Base-by-base conservation (phyloP, 1,140 invertebrate genomes). In the Euglossa dilemma region DNA sequence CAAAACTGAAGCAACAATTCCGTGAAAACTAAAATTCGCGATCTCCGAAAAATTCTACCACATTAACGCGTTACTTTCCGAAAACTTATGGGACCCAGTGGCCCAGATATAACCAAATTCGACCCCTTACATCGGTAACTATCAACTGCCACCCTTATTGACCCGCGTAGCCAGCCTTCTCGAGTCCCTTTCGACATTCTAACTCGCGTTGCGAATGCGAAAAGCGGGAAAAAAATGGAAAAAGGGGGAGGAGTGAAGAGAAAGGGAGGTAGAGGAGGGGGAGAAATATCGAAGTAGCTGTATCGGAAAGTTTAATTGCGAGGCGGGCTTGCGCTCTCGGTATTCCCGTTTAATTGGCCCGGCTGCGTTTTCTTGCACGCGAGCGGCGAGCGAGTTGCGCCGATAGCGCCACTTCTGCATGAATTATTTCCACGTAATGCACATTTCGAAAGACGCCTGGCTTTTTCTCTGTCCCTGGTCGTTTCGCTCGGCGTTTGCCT, bases 341-440 rank as follows among this genome's bases (percentile, higher is more conserved):
- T 64, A 63, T 47, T 36, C 47, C 50, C 73, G 16, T 63, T 76
- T 76, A 64, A 76, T 76, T 76, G 73, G 73, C 59, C n/a, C 20
- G 7, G 56, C n/a, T 45, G 73, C 36, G 45, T 76, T 76, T 76
- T 64, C 73, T 63, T 76, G 59, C 59, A 76, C 59, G 59, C 52
- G 28, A 72, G 8, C 8, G 20, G 36, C 8, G 8, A n/a, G 50
- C 50, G 69, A 7, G 25, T 71, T 28, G 1, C 71, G 16, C 71
- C 59, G 59, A 63, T 76, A 76, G 47, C 57, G 59, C 45, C 47
- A 52, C 47, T 64, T 64, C 45, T 64, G 25, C 73, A 64, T 76
- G 73, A 76, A 76, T 76, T 76, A 76, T 76, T 76, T 76, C 73
- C 59, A 64, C 59, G 73, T 76, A 64, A 52, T 20, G 59, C 28